Conservation (phyloP, 2,888 invertebrate genomes). For the Diaphora mendica region DNA sequence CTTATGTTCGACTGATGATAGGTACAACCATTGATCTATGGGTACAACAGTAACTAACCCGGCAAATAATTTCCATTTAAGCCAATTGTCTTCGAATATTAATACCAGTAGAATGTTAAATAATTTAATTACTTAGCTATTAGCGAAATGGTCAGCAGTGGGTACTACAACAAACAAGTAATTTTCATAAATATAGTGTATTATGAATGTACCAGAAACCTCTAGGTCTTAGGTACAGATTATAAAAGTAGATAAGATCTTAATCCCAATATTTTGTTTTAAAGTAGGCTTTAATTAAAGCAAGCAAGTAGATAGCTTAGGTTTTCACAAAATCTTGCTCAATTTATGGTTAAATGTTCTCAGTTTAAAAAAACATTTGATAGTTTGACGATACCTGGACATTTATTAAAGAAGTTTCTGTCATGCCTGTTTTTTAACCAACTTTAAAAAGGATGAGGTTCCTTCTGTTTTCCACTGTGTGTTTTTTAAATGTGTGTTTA, state of each 20-base stretch:
- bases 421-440: background rate
- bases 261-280: background rate
- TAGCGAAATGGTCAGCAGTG: background rate
- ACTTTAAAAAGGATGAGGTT: no score
- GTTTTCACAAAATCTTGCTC: background rate
- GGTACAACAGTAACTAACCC: background rate
- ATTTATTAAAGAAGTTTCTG: background rate
- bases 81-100: background rate
- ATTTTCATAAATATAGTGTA: background rate
- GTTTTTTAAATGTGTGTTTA: no score
- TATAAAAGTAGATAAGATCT: background rate
- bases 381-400: background rate
- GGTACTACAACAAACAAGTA: background rate
- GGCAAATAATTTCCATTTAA: background rate
- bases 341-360: background rate
- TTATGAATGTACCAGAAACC: background rate
- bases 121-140: conserved; percentile 3
- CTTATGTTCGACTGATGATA: background rate
- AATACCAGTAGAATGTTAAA: background rate
- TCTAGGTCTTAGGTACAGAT: background rate
- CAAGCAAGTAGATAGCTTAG: no score
- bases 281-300: no score
- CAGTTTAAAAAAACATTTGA: background rate
- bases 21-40: no score
- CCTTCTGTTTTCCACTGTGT: no score